phyloP scores from a whole-genome alignment of 2,113 vertebrate species.

The Noturus placidus region DNA sequence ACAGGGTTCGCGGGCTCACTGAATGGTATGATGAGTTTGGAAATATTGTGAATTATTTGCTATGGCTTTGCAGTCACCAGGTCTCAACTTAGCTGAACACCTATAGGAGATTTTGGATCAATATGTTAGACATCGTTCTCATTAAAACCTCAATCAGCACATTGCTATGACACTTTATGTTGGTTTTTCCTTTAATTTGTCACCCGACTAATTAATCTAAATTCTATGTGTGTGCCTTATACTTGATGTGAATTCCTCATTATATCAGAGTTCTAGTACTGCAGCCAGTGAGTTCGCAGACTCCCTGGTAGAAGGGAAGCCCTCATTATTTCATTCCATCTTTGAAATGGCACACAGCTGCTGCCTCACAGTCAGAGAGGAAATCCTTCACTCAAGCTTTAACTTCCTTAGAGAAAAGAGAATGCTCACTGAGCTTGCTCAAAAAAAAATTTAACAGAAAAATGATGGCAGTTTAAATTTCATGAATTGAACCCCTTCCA shows the following conservation, averaged over 20 bases:
- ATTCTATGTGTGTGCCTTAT: not conserved
- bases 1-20: not conserved
- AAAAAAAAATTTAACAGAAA: not conserved
- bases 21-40: not conserved
- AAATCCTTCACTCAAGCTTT: constrained; percentile 38
- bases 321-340: constrained; percentile 25
- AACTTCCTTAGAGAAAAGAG: not conserved
- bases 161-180: not conserved
- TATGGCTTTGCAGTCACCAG: not conserved
- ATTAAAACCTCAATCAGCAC: not conserved
- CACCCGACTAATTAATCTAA: not conserved
- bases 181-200: not conserved
- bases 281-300: not conserved
- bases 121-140: not conserved
- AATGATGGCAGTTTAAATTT: not conserved
- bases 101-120: not conserved
- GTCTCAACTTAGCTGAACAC: not conserved
- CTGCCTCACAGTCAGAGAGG: constrained; percentile 26
- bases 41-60: not conserved
- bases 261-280: constrained; percentile 9
- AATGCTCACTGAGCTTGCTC: not conserved
- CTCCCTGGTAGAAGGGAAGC: constrained; percentile 21
- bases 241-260: constrained; percentile 10
- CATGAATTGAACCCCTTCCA: not conserved
- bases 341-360: constrained; percentile 31